Conservation (phyloP, 2,888 invertebrate genomes). For the Archaeoteleia sp. region DNA sequence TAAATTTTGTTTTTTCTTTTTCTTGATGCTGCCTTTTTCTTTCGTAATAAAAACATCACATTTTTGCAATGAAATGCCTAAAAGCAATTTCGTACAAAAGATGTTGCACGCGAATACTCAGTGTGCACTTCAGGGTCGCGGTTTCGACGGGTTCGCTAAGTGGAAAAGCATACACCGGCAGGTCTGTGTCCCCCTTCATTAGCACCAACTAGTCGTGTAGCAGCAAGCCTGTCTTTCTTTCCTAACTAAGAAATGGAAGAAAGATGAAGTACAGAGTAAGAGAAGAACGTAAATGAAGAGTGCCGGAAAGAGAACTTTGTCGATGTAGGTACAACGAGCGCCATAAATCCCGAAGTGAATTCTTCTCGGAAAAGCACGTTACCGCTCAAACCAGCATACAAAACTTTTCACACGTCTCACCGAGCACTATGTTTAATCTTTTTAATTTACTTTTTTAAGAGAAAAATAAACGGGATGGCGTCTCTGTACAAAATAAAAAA, state of each 20-base stretch:
- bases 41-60: too few relatives aligned
- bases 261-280: constrained; percentile 30
- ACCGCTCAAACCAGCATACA: constrained; percentile 10
- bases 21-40: too few relatives aligned
- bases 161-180: constrained; percentile 70
- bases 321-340: constrained; percentile 66
- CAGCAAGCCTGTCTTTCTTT: constrained; percentile 57
- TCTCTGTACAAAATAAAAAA: too few relatives aligned
- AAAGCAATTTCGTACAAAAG: constrained; percentile 57
- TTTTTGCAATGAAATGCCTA: too few relatives aligned
- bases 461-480: too few relatives aligned
- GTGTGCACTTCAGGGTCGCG: constrained; percentile 61
- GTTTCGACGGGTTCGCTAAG: constrained; percentile 67
- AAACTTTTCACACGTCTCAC: constrained; percentile 10
- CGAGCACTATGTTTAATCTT: too few relatives aligned
- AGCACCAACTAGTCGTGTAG: constrained; percentile 67
- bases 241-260: constrained; percentile 54
- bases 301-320: constrained; percentile 46
- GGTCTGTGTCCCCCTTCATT: constrained; percentile 72
- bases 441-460: too few relatives aligned
- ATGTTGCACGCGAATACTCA: constrained; percentile 31
- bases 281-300: constrained; percentile 35
- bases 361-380: constrained; percentile 64
- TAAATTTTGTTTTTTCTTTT: too few relatives aligned
- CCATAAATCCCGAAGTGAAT: constrained; percentile 66